phyloP scores from a whole-genome alignment of 2,113 vertebrate genomes.

The Bettongia penicillata region DNA sequence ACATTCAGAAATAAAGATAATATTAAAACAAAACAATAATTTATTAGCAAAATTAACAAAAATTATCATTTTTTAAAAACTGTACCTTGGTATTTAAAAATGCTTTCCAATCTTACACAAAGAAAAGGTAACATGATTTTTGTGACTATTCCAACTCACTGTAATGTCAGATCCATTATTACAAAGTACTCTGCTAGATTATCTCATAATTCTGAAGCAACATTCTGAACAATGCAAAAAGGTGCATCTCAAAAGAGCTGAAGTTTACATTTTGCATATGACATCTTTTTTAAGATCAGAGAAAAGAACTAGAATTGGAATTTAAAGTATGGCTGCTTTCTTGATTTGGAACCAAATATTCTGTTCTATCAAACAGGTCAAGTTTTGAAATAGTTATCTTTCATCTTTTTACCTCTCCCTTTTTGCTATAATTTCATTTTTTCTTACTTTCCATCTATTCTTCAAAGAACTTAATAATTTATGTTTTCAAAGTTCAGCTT shows the following conservation, averaged over 20 bases:
- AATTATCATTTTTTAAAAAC: neutral
- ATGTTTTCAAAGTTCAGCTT: neutral
- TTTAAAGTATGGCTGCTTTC: neutral
- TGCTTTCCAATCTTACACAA: neutral
- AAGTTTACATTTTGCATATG: neutral
- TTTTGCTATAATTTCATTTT: neutral
- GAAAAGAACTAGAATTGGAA: neutral
- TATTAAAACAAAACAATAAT: neutral
- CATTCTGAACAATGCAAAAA: neutral
- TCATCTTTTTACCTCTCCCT: neutral
- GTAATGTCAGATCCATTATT: neutral
- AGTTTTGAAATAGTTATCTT: neutral
- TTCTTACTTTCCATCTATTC: neutral
- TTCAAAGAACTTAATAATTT: neutral
- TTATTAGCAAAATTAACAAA: too few species aligned
- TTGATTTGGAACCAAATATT: neutral
- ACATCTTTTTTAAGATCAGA: neutral
- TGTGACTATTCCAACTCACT: neutral
- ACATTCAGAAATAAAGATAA: neutral
- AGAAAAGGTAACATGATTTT: neutral
- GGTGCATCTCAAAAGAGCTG: neutral
- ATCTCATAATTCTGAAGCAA: neutral
- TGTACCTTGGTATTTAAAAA: neutral
- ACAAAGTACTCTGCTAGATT: neutral
- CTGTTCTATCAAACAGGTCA: neutral